A percentile compares a stretch with the other conserved stretches of the same genome.
These are phyloP conservation scores for Columba livia DNA, from an alignment of 2,113 vertebrate genomes.

Conservation along the genomic window DNA sequence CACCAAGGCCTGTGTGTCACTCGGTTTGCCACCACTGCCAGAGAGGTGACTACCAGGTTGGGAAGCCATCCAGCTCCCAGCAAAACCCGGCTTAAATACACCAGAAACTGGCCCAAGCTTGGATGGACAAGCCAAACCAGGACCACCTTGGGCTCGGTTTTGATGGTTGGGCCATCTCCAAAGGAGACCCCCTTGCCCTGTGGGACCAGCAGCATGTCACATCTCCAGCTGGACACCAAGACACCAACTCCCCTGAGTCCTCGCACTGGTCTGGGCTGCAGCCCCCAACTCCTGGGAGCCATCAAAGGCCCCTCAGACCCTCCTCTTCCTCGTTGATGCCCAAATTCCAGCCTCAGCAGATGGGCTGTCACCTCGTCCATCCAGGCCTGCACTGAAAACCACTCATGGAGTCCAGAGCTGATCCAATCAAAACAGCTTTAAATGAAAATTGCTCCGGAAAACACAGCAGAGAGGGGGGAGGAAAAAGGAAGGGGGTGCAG, in stretches of 20 bases:
- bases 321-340: fast-evolving
- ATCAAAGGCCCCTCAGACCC: background rate
- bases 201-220: background rate
- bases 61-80: too few species aligned
- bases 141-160: background rate
- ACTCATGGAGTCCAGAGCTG: background rate
- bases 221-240: background rate
- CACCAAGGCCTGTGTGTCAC: too few species aligned
- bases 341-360: fast-evolving
- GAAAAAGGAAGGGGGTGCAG: background rate
- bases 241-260: background rate
- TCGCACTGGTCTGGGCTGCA: background rate
- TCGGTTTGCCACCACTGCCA: background rate
- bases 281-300: background rate
- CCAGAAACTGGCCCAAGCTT: fast-evolving
- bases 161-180: background rate
- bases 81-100: background rate
- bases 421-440: background rate
- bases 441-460: slow-evolving; percentile 15
- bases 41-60: background rate
- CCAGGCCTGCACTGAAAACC: too few species aligned
- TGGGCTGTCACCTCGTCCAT: too few species aligned
- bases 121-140: background rate
- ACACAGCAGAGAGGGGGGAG: background rate
- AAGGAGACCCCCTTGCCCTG: background rate